Evolutionary conservation across 2,113 vertebrate species (phyloP), one percentile per base, ranked within the genome.

Genomic region (Parotia lawesii): DNA sequence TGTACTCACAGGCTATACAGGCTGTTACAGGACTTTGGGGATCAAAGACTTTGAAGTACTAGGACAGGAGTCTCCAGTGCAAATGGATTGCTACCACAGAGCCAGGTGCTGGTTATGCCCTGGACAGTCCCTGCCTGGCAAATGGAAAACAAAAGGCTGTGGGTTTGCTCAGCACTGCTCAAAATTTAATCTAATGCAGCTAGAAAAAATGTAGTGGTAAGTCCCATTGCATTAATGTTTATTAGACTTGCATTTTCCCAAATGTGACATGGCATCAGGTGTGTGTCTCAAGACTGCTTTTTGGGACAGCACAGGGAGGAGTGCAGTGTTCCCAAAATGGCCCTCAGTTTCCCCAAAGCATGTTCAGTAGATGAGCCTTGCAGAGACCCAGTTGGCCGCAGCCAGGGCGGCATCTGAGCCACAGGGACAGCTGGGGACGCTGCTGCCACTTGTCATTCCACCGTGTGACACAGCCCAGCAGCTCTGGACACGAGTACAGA

Each of bases 401-500:
- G 80, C 31, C 60, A 73, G 12, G 28, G 65, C 33, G 73, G 50
- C 64, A 65, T 40, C n/a, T 69, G 62, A 90, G 40, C 45, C 57
- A 2, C 1, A 0, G 27, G 38, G 33, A 27, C 53, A 15, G 61
- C 35, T 54, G 62, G 44, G 81, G 60, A 60, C 11, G 0, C 35
- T 12, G 57, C 54, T 66, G 60, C 40, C 69, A 5, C 15, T 23
- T 48, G 70, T 38, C 3, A 0, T 40, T 77, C 12, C 28, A 8
- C 29, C 1, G 0, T 2, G 12, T 25, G 24, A 27, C 6, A 10
- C 62, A 24, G 4, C 25, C 42, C 38, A 18, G 58, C 57, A 44
- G 57, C 67, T 79, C 62, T 25, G 45, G 40, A 22, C 0, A 0
- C 0, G 3, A 44, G 8, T 21, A n/a, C 61, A 17, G 5, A 3